Base-by-base conservation (phyloP, 2,888 invertebrate genomes). In the Habrosyne pyritoides region DNA sequence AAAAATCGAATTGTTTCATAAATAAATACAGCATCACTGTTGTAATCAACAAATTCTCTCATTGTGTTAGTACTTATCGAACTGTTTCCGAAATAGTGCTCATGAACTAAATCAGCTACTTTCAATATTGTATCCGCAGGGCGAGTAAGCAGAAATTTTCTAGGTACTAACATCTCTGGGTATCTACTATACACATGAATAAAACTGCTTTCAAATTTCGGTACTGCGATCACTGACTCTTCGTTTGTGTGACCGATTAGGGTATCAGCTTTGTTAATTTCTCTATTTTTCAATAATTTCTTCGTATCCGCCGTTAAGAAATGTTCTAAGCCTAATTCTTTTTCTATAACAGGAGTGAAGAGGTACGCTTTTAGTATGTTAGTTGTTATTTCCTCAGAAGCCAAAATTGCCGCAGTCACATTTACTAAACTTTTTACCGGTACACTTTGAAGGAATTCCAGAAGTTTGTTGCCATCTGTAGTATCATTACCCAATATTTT, bases 181-280 rank as follows among this genome's bases (percentile, higher is more conserved):
- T 75, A 75, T 53, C 52, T 66, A 0, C 63, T 58, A 53, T 74
- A 79, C 2, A 61, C 54, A 2, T 60, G 21, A 1, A 73, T 49
- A 0, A 68, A 48, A 4, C 18, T 22, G 0, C 28, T 47, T 26
- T 66, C 68, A 3, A 70, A 57, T 0, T 21, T 0, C 6, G 57
- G 28, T 2, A 80, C 10, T 2, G 54, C 61, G 0, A 77, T 18
- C 12, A 79, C 28, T 3, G 95, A 94, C 84, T 96, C 97, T 52
- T 95, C 93, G 0, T 93, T 93, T 10, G 95, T 96, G 5, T 95
- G 78, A 1, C 97, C 96, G 21, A 95, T 89, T 78, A 97, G 93
- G 77, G 95, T 92, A 0, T 96, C 96, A 0, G 94, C 89, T n/a
- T 77, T 60, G 50, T 78, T 76, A 4, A 93, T 75, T 10, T 80